Base-by-base conservation (phyloP, 1,140 invertebrate species). In the Calephelis virginiensis region DNA sequence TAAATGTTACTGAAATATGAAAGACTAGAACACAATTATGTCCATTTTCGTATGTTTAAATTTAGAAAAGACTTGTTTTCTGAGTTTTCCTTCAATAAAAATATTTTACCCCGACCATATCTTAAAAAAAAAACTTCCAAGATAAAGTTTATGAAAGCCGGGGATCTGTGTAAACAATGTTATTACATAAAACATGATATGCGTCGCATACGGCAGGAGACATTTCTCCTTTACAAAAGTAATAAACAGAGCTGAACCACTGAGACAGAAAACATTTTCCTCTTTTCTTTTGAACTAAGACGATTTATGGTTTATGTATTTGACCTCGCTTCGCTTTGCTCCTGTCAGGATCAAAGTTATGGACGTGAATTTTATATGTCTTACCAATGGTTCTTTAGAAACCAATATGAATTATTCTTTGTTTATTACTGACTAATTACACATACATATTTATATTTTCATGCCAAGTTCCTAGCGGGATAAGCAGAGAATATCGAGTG, bases 291-390 rank as follows among this genome's bases (percentile, higher is more conserved):
- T 76, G 69, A 67, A 76, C 77, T 76, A 77, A 77, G 74, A 82
- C 80, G 73, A 89, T 87, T 89, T 87, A 87, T 85, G 70, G 81
- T 81, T 86, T 86, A 89, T 89, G 78, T 87, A 77, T 86, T 89
- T 83, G 83, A 84, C 86, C 83, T 86, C 81, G 80, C 66, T 70
- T 56, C 75, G 69, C 74, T 78, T 71, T 75, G 72, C 67, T 75
- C 68, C 73, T 76, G 78, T 87, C 82, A 80, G 75, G 78, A 83
- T 81, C 78, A 77, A 85, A 79, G 71, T 83, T 81, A 80, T 76
- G 71, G 73, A 78, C 66, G 67, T 78, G 74, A 76, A 81, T 78
- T 79, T 77, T 80, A 76, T 73, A 68, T 46, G 14, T 62, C 61
- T 62, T 14, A 46, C 17, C 46, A 46, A 62, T 59, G 37, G 53